Base-by-base conservation (phyloP, 1,140 invertebrate genomes). In the Drosophila pseudoananassae region DNA sequence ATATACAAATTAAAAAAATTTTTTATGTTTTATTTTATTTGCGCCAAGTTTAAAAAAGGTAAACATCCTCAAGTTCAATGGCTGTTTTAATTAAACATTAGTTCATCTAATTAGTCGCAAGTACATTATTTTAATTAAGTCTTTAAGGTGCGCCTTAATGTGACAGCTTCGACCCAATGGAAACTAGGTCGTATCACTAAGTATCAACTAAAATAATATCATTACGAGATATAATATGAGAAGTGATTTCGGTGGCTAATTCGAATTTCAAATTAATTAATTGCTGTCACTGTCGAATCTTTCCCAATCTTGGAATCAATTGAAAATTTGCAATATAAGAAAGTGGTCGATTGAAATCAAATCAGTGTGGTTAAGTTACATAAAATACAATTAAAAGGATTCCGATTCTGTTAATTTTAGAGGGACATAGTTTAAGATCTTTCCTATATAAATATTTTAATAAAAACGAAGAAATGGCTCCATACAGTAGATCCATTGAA, bases 61-160 rank as follows among this genome's bases (percentile, higher is more conserved):
- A 43, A 43, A 43, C 15, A 17, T 43, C 6, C n/a, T 12, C 14
- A 7, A 43, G 40, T 43, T 14, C n/a, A 43, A 43, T 43, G 40
- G 40, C n/a, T 43, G 12, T 40, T 40, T 40, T 15, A 40, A 15
- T 1, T 38, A n/a, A 10, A 12, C 10, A 38, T 38, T 38, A 12
- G 36, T 10, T n/a, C 10, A 38, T 40, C 12, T 4, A 40, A 17
- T 14, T 43, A 43, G 14, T 8, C 1, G 40, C n/a, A 2, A 43
- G 14, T 14, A 8, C 40, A 43, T 43, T 43, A 43, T 43, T 43
- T 43, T 43, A 43, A 43, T 43, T 43, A 43, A 43, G 14, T 14
- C 40, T 8, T 43, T 15, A 43, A 17, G 15, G 12, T 40, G 9
- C 2, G 0, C 10, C 10, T 36, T 8, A 17, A 43, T 15, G 3